Base-by-base conservation (phyloP, 2,888 invertebrate genomes). In the Stenotaenia linearis region DNA sequence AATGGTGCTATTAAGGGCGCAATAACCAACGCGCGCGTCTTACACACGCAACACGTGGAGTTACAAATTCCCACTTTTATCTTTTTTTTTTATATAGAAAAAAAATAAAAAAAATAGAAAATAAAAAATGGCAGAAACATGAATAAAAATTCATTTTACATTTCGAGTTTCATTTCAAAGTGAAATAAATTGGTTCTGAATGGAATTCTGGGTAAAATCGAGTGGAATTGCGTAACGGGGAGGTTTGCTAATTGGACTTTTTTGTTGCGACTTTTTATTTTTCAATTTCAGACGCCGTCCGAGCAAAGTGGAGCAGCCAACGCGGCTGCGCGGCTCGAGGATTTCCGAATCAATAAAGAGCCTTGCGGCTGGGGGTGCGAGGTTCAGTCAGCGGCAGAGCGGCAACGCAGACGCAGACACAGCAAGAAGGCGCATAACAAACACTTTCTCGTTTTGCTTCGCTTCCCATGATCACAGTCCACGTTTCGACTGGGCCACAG, bases 281-380 rank as follows among this genome's bases (percentile, higher is more conserved):
- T 28, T 28, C 69, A 69, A 69, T 69, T 69, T 69, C 15, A 28
- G 21, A 23, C 25, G 69, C 25, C 69, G 69, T 69, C 69, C 69
- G 69, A 28, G 25, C 69, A 5, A 28, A 28, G 28, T 69, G 15
- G 50, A 28, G 56, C 56, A 69, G 69, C 69, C 25, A 69, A 25
- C 69, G 69, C 69, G 69, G 69, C 69, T 69, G 69, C 69, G 69
- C 69, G 28, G 69, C 69, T 69, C 69, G 69, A 69, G 69, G 69
- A 69, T 69, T 69, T 69, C 69, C 69, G 69, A 69, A 69, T 69
- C 69, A 69, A 69, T 69, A 69, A 69, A 69, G 69, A 69, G 69
- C 69, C 69, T 69, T 69, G 69, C 25, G 69, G 69, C 69, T 28
- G 69, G 69, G 69, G 69, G 69, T 69, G 69, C 69, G 69, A 69